phyloP scores from a whole-genome alignment of 2,113 vertebrate species.

The Pelobates fuscus region DNA sequence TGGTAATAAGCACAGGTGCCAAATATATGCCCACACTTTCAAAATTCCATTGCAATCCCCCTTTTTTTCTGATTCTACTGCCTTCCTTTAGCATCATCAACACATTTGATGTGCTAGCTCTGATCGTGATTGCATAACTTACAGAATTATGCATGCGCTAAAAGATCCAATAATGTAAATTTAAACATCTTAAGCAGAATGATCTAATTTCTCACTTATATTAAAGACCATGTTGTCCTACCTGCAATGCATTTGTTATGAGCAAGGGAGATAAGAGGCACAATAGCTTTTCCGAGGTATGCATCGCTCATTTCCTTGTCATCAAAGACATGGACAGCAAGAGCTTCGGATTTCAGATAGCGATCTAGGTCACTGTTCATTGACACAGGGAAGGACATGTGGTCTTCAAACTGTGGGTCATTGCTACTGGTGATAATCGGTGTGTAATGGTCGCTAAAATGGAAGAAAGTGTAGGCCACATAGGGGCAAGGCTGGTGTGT shows the following conservation, averaged over 20 bases:
- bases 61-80: too few relatives aligned
- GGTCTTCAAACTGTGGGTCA: constrained; percentile 77
- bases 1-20: too few relatives aligned
- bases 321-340: constrained; percentile 85
- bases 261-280: constrained; percentile 78
- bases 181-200: too few relatives aligned
- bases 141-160: too few relatives aligned
- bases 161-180: too few relatives aligned
- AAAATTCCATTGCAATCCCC: too few relatives aligned
- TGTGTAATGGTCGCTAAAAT: constrained; percentile 83
- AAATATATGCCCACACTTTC: too few relatives aligned
- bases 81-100: too few relatives aligned
- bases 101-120: too few relatives aligned
- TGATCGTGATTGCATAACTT: too few relatives aligned
- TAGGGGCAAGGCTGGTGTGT: constrained; percentile 75
- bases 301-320: constrained; percentile 70
- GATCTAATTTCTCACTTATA: too few relatives aligned
- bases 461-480: constrained; percentile 85
- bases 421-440: constrained; percentile 69
- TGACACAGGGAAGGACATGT: constrained; percentile 71
- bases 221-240: constrained; percentile 58
- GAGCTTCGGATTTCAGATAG: constrained; percentile 75
- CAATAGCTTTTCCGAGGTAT: constrained; percentile 81
- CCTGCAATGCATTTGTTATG: constrained; percentile 75
- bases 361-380: constrained; percentile 76